phyloP scores from a whole-genome alignment of 2,888 invertebrate genomes.

The Myopa testacea region DNA sequence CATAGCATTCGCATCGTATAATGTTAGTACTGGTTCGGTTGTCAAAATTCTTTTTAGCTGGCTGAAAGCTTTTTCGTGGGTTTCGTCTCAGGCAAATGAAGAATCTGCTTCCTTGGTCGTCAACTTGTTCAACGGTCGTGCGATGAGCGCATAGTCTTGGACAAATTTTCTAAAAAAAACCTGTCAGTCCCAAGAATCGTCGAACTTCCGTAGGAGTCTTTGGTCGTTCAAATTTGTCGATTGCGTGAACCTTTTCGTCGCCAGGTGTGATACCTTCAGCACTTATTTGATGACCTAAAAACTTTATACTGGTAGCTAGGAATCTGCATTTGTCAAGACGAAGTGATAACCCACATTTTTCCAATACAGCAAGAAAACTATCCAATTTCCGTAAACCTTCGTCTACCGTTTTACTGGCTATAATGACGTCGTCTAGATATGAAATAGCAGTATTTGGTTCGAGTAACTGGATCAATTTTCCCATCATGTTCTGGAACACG shows the following conservation, averaged over 20 bases:
- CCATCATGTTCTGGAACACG: constrained; percentile 27
- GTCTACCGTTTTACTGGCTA: constrained; percentile 40
- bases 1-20: constrained; percentile 32
- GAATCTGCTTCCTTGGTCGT: constrained; percentile 32
- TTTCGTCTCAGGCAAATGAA: neutral
- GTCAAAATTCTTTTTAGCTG: constrained; percentile 32
- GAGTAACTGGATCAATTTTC: constrained; percentile 34
- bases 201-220: constrained; percentile 42
- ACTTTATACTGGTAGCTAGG: neutral
- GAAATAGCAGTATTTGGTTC: constrained; percentile 29
- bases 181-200: constrained; percentile 28
- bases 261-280: neutral
- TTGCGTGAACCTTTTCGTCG: neutral
- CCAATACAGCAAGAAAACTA: too few relatives aligned
- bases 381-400: neutral
- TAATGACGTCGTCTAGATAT: constrained; percentile 45
- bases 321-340: too few relatives aligned
- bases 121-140: constrained; percentile 36
- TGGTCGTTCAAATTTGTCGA: constrained; percentile 27
- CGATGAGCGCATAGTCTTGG: constrained; percentile 24
- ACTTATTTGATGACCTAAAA: neutral
- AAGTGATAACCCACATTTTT: too few relatives aligned
- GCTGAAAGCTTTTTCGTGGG: constrained; percentile 35
- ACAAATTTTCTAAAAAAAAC: constrained; percentile 42
- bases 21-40: constrained; percentile 28